These are phyloP conservation scores for Plagodis pulveraria DNA, from an alignment of 2,888 invertebrate species.

Conservation along the genomic window DNA sequence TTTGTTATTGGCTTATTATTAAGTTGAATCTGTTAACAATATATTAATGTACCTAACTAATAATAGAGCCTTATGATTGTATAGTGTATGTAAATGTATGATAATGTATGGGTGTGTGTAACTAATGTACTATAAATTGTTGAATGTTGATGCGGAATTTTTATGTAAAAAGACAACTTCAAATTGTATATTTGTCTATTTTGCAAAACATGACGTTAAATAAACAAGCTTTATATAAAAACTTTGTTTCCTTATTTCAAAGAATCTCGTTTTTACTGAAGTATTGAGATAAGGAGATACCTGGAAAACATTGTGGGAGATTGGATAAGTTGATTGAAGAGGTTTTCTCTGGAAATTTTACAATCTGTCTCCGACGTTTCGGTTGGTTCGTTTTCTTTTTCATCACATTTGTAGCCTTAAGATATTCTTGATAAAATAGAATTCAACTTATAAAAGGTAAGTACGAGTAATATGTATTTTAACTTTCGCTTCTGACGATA, in stretches of 20 bases:
- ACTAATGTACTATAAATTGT: conserved; percentile 75
- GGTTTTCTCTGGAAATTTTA: neutral
- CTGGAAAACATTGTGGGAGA: conserved; percentile 5
- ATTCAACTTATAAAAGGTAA: too few relatives aligned
- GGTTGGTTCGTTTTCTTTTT: too few relatives aligned
- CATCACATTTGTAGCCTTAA: too few relatives aligned
- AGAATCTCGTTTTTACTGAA: conserved; percentile 25
- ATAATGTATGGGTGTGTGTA: conserved; percentile 56
- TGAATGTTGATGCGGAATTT: conserved; percentile 80
- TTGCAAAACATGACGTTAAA: conserved; percentile 84
- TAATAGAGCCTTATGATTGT: conserved; percentile 37
- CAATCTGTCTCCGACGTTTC: neutral
- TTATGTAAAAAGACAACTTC: conserved; percentile 76
- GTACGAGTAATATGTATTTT: too few relatives aligned
- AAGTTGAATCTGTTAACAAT: conserved; percentile 42
- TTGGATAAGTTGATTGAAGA: conserved; percentile 4
- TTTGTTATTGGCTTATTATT: conserved; percentile 5
- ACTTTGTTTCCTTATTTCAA: conserved; percentile 21
- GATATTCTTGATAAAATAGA: too few relatives aligned
- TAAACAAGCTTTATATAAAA: conserved; percentile 82
- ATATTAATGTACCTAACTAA: conserved; percentile 11
- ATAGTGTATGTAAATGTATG: conserved; percentile 30
- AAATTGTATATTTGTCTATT: conserved; percentile 84
- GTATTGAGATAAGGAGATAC: conserved; percentile 6
- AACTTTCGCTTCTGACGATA: too few relatives aligned